These are phyloP conservation scores for Orthosia gracilis DNA, from an alignment of 2,888 invertebrate genomes.

Conservation along the genomic window DNA sequence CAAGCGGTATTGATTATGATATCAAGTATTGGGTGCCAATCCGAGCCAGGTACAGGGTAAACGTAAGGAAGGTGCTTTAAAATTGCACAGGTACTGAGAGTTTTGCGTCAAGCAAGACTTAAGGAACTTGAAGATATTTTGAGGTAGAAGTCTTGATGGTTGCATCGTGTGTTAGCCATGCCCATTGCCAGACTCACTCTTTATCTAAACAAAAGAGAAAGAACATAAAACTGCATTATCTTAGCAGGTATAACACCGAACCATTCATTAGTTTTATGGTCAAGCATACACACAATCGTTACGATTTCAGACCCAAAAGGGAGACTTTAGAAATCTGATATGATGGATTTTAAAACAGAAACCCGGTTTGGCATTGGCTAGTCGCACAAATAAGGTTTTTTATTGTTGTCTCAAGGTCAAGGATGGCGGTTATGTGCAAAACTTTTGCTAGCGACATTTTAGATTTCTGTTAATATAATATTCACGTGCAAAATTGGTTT, in stretches of 20 bases:
- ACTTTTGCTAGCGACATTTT: constrained; percentile 35
- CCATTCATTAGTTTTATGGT: background rate
- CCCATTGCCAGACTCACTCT: background rate
- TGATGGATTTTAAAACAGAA: constrained; percentile 46
- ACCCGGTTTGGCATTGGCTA: constrained; percentile 46
- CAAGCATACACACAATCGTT: background rate
- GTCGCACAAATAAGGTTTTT: constrained; percentile 59
- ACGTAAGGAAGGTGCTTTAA: constrained; percentile 14
- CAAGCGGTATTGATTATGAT: constrained; percentile 63
- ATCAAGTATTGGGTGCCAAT: constrained; percentile 60
- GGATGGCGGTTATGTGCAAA: constrained; percentile 46
- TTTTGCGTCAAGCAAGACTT: constrained; percentile 10
- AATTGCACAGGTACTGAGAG: constrained; percentile 33
- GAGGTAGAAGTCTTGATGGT: no score
- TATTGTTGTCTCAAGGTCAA: constrained; percentile 60
- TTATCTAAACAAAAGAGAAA: background rate
- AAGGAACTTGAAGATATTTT: background rate
- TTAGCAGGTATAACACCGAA: background rate
- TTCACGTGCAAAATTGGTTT: constrained; percentile 25
- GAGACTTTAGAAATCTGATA: constrained; percentile 44
- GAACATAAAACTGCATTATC: background rate
- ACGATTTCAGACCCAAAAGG: constrained; percentile 19
- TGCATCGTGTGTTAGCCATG: background rate
- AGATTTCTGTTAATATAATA: constrained; percentile 18
- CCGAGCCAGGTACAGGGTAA: constrained; percentile 59